Base-by-base conservation (phyloP, 2,797 vertebrate genomes). In the Protonibea diacanthus region DNA sequence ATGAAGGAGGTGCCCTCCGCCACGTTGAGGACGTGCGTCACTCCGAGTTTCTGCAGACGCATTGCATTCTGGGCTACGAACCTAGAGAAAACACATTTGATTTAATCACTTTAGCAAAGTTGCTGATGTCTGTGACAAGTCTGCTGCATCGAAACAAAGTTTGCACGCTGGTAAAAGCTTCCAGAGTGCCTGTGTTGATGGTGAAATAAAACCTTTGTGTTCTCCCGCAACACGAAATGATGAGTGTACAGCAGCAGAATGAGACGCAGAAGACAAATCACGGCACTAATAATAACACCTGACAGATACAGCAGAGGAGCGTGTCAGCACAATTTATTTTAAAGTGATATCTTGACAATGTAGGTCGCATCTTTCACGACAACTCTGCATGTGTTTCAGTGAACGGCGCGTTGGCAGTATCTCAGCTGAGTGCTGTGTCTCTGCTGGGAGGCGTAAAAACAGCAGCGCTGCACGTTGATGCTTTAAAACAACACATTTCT, bases 1-100 rank as follows among this genome's bases (percentile, higher is more conserved):
- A 99, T 99, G 92, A 99, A 99, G 68, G 98, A 99, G 87, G 96
- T 97, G 63, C 98, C 98, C 87, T 99, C 98, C 0, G 98, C 98
- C 12, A 96, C 95, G 20, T 99, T 99, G 76, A 99, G 95, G 86
- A 99, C 93, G 1, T 99, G 98, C 9, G 98, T 99, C 92, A 99
- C 97, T 10, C 97, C 97, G 18, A 98, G 93, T 21, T 93, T 97
- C 94, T 98, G 96, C 88, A 99, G 93, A 71, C 94, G 96, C 93
- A 94, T 94, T 13, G 97, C 93, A 91, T 99, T 97, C 94, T 99
- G 97, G 71, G 98, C 98, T 56, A 99, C 96, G 80, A 98, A 97
- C 90, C 98, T 96, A 74, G 47, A 70, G 60, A 42, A 55, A n/a
- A 58, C 0, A n/a, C 12, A 33, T 10, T 10, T 3, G 10, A 52